Evolutionary conservation across 2,888 invertebrate genomes (phyloP), one percentile per base, ranked within the genome.

Genomic region (Drosophila subsilvestris): DNA sequence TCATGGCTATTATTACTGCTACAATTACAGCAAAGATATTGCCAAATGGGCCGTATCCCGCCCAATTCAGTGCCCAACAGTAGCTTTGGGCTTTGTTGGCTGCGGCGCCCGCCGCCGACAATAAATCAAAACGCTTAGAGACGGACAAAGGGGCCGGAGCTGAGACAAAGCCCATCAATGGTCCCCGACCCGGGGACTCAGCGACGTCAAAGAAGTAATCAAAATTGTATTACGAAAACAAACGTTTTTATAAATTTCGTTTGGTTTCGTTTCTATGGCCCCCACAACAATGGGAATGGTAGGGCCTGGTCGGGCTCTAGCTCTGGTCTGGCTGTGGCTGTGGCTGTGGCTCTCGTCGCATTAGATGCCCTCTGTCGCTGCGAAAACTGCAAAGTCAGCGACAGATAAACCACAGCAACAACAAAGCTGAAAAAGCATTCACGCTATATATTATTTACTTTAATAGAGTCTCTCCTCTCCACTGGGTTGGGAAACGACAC

Each of bases 221-320:
- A 85, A 85, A 85, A 86, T 80, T 88, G 86, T 85, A 85, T 85
- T 85, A 85, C 84, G 84, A 88, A 85, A 85, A 84, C 83, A 88
- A 88, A 83, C 83, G 86, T 84, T 86, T 82, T 82, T 74, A 85
- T 86, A 83, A 71, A 86, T 68, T 84, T 76, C 70, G 59, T 54
- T 84, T 76, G 68, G 59, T 54, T 74, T 57, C 43, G 65, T 47
- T 63, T 51, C 44, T 53, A 48, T 59, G 53, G 57, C 63, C 58
- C 63, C 58, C 66, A 72, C 60, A 81, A 79, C 79, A 79, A 79
- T 79, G 75, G 78, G 32, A 37, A 37, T 7, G 55, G 49, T 45
- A 45, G 50, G 68, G 59, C 67, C 63, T 57, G 65, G 61, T 54
- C 63, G 51, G 59, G 27, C 27, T 32, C 3, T 6, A 12, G 32